Conservation (phyloP, 2,113 vertebrate species). For the Meles meles region DNA sequence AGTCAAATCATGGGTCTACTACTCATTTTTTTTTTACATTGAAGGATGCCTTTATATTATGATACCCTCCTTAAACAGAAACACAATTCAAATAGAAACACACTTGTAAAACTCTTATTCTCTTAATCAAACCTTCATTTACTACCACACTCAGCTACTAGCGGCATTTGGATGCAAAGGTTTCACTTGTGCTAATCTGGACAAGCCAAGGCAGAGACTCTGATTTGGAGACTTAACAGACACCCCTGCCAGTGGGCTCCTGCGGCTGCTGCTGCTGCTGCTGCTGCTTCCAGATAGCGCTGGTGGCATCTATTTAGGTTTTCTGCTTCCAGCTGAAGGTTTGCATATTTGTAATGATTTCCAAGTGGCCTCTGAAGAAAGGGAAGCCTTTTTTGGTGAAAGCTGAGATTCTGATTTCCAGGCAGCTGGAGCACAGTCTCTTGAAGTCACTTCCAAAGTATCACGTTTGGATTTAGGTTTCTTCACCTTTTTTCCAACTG, state of each 20-base stretch:
- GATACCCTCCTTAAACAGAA: no score
- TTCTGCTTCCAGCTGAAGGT: slow-evolving; percentile 78
- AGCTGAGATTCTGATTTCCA: neutral
- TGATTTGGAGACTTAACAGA: slow-evolving; percentile 87
- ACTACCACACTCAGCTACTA: slow-evolving; percentile 76
- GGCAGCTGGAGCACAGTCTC: slow-evolving; percentile 39
- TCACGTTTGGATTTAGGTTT: slow-evolving; percentile 47
- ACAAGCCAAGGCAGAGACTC: slow-evolving; percentile 92
- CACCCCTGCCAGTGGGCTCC: slow-evolving; percentile 34
- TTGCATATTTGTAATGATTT: slow-evolving; percentile 73
- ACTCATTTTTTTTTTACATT: no score
- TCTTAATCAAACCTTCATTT: neutral
- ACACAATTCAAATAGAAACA: neutral
- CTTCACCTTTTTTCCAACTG: slow-evolving; percentile 77
- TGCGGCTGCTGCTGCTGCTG: neutral
- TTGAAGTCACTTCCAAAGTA: slow-evolving; percentile 45
- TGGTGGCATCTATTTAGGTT: slow-evolving; percentile 92
- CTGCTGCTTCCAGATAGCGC: slow-evolving; percentile 80
- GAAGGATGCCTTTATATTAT: no score
- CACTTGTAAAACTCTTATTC: neutral
- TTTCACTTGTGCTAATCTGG: slow-evolving; percentile 91
- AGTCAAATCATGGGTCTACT: neutral
- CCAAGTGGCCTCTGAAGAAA: slow-evolving; percentile 52
- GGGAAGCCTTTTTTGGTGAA: neutral
- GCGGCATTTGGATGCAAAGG: slow-evolving; percentile 88